A percentile compares a stretch with the other conserved stretches of the same genome.
Conservation (phyloP, 2,888 invertebrate species). For the Stenolophus ochropezus region DNA sequence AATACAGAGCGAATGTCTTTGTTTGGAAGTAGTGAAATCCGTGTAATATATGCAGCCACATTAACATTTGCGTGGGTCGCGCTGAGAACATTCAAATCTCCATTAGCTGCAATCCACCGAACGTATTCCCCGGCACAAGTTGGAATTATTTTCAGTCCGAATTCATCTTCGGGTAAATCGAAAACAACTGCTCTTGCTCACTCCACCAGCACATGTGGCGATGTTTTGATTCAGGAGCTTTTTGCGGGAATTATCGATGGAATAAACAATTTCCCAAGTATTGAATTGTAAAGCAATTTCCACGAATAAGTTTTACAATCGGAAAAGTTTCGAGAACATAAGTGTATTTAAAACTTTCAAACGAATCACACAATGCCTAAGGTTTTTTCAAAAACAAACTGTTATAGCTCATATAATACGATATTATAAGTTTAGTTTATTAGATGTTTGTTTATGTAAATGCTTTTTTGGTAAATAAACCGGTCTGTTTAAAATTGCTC, state of each 20-base stretch:
- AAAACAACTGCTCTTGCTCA: constrained; percentile 14
- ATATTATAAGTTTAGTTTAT: too few relatives aligned
- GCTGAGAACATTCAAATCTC: constrained; percentile 50
- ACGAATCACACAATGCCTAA: not conserved
- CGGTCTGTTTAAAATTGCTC: too few relatives aligned
- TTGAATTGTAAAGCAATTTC: not conserved
- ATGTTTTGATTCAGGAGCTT: constrained; percentile 32
- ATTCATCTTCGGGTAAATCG: constrained; percentile 49
- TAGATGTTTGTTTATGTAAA: too few relatives aligned
- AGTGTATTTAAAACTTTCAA: not conserved
- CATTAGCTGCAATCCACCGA: constrained; percentile 56
- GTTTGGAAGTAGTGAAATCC: constrained; percentile 39
- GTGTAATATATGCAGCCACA: constrained; percentile 52
- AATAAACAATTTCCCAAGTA: not conserved
- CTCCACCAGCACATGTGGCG: not conserved
- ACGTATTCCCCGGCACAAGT: constrained; percentile 55
- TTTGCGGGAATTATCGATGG: not conserved
- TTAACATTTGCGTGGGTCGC: constrained; percentile 42
- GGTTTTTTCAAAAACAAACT: too few relatives aligned
- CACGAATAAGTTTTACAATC: not conserved
- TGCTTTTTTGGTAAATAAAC: too few relatives aligned
- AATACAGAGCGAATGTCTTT: constrained; percentile 6
- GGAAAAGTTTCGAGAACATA: not conserved
- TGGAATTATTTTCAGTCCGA: constrained; percentile 54
- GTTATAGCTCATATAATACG: too few relatives aligned